These are phyloP conservation scores for Fistularia commersonii DNA, from an alignment of 2,797 vertebrate species.

Conservation along the genomic window DNA sequence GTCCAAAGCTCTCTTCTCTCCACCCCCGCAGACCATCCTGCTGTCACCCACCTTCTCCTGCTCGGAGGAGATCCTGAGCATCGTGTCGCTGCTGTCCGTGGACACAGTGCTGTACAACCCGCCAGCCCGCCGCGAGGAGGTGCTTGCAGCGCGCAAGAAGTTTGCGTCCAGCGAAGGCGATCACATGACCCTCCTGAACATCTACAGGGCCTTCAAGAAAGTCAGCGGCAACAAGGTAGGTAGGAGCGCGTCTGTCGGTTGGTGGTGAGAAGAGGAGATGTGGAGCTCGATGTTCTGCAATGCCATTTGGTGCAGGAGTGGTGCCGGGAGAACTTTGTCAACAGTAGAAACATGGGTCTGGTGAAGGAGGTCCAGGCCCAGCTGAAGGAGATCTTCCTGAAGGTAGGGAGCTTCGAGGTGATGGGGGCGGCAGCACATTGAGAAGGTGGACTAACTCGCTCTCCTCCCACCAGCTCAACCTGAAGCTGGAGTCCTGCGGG, in stretches of 20 bases:
- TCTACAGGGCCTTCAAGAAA: conserved; percentile 91
- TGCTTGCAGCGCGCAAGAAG: conserved; percentile 83
- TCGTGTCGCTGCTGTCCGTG: conserved; percentile 89
- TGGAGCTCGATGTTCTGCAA: no score
- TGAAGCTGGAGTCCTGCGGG: conserved; percentile 84
- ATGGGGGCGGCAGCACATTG: no score
- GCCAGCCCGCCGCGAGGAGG: conserved; percentile 85
- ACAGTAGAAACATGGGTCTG: conserved; percentile 90
- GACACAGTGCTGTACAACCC: conserved; percentile 92
- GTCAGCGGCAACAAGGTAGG: conserved; percentile 84
- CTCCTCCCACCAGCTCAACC: conserved; percentile 77
- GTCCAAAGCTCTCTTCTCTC: background rate
- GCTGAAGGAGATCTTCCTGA: conserved; percentile 90
- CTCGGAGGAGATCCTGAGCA: conserved; percentile 89
- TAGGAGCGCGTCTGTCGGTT: background rate
- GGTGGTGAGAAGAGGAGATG: background rate
- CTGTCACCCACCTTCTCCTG: conserved; percentile 88
- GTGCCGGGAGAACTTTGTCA: conserved; percentile 96
- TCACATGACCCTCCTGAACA: conserved; percentile 87
- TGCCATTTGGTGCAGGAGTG: conserved; percentile 87
- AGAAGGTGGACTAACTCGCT: no score
- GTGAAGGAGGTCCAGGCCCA: conserved; percentile 89
- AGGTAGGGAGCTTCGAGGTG: conserved; percentile 73
- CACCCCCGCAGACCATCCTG: conserved; percentile 83
- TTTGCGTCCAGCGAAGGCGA: conserved; percentile 93